These are phyloP conservation scores for Chrysolina haemoptera DNA, from an alignment of 2,888 invertebrate species.

Conservation along the genomic window DNA sequence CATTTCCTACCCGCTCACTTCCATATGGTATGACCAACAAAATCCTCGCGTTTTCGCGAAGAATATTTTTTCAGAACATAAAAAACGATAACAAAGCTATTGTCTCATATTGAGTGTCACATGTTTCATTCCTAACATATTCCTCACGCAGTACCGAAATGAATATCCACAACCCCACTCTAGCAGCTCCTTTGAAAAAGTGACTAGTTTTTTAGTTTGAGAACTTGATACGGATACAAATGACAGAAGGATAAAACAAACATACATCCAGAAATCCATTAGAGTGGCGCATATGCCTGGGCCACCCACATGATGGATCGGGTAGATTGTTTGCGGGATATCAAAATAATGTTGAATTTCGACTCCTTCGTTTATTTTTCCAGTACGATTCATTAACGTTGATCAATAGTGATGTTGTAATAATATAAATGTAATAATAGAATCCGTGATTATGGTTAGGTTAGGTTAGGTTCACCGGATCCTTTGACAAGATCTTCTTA, in stretches of 20 bases:
- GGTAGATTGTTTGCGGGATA: not conserved
- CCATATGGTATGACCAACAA: no score
- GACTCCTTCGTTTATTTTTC: slow-evolving; percentile 7
- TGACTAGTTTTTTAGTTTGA: slow-evolving; percentile 47
- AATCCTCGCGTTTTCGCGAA: no score
- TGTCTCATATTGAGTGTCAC: slow-evolving; percentile 21
- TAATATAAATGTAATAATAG: no score
- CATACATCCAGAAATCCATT: slow-evolving; percentile 41
- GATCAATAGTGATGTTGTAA: no score
- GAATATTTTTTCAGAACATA: not conserved
- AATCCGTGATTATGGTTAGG: no score
- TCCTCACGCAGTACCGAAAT: slow-evolving; percentile 9
- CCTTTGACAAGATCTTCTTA: no score
- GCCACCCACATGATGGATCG: slow-evolving; percentile 25
- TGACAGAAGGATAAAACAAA: slow-evolving; percentile 44
- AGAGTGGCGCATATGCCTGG: slow-evolving; percentile 29
- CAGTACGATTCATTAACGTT: no score
- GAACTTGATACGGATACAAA: slow-evolving; percentile 53
- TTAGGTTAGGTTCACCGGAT: no score
- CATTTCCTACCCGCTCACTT: no score
- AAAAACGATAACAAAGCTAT: not conserved
- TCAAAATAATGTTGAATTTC: slow-evolving; percentile 6
- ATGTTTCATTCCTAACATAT: slow-evolving; percentile 28
- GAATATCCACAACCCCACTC: slow-evolving; percentile 20
- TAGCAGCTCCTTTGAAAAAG: slow-evolving; percentile 40